Evolutionary conservation across 2,888 invertebrate genomes (phyloP), one percentile per base, ranked within the genome.

Genomic region (Chrysopilus asiliformis): DNA sequence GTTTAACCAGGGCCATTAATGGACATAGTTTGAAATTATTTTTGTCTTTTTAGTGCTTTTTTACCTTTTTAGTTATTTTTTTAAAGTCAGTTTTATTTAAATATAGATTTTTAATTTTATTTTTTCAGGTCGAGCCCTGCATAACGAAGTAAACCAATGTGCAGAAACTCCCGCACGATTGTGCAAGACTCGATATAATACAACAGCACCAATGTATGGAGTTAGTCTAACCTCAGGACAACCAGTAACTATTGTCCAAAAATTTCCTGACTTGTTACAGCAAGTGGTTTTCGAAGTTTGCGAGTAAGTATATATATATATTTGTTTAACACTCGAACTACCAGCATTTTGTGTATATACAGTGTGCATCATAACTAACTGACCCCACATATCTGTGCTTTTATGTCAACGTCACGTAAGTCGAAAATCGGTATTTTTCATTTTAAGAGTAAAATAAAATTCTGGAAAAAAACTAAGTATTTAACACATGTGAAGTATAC

Each of bases 201-300:
- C 90, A 15, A 90, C 90, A 28, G 90, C 90, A 13, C 90, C 90
- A 1, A 84, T 90, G 83, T 90, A 87, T 56, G 90, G 90, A n/a
- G 87, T 90, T 28, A 89, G 87, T 13, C 67, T 90, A 25, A 90
- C 90, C 12, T 89, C 87, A 10, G 90, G 90, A 2, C 86, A 89
- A 53, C 87, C 89, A 1, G 89, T 90, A 48, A 89, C 89, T 35
- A 90, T 90, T 51, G 89, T 90, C 24, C 90, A 90, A 64, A 90
- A 90, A 64, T 91, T 91, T 55, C 90, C 90, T 1, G 90, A 90
- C 65, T 68, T 90, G 26, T 61, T 90, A 43, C 90, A 90, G 58
- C 90, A 90, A 65, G 89, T 90, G 39, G 86, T 90, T 36, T 90
- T 87, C 56, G 90, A 90, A 66, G 82, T 82, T 54, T 85, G 85